These are phyloP conservation scores for Drosophila macrospina DNA, from an alignment of 2,888 invertebrate species.

Conservation along the genomic window DNA sequence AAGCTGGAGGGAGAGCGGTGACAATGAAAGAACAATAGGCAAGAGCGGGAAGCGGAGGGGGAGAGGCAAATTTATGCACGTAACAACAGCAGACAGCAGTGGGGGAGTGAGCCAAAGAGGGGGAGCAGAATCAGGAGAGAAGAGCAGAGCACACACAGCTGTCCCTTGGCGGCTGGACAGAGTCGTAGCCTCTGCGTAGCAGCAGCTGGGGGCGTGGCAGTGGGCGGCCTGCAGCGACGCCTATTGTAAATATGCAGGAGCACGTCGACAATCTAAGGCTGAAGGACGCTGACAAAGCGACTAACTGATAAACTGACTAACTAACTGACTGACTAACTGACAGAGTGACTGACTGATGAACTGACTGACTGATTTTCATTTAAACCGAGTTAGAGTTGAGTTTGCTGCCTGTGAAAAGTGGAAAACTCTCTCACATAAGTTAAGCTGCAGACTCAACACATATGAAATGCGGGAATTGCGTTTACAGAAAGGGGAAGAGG, in stretches of 20 bases:
- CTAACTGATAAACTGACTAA: slow-evolving; percentile 13
- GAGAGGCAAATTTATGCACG: slow-evolving; percentile 60
- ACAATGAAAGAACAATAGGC: slow-evolving; percentile 27
- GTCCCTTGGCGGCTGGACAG: slow-evolving; percentile 40
- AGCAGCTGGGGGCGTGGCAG: slow-evolving; percentile 16
- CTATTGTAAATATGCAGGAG: slow-evolving; percentile 69
- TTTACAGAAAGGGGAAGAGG: background rate
- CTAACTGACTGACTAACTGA: slow-evolving; percentile 28
- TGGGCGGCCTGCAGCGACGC: slow-evolving; percentile 37
- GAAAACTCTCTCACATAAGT: slow-evolving; percentile 14
- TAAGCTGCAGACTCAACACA: background rate
- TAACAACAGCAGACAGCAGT: slow-evolving; percentile 3
- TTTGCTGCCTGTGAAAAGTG: slow-evolving; percentile 8
- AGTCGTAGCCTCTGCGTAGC: slow-evolving; percentile 4
- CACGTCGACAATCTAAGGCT: slow-evolving; percentile 62
- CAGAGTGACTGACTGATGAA: slow-evolving; percentile 42
- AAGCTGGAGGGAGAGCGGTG: slow-evolving; percentile 1
- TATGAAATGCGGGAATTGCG: background rate
- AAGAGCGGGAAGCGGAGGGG: no score
- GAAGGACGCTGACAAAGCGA: slow-evolving; percentile 61
- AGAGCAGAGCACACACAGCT: no score
- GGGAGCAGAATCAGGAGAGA: slow-evolving; percentile 6
- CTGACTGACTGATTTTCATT: slow-evolving; percentile 55
- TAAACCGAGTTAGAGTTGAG: slow-evolving; percentile 38
- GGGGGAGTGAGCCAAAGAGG: background rate